Base-by-base conservation (phyloP, 2,113 vertebrate genomes). In the Chloropsis cyanopogon region DNA sequence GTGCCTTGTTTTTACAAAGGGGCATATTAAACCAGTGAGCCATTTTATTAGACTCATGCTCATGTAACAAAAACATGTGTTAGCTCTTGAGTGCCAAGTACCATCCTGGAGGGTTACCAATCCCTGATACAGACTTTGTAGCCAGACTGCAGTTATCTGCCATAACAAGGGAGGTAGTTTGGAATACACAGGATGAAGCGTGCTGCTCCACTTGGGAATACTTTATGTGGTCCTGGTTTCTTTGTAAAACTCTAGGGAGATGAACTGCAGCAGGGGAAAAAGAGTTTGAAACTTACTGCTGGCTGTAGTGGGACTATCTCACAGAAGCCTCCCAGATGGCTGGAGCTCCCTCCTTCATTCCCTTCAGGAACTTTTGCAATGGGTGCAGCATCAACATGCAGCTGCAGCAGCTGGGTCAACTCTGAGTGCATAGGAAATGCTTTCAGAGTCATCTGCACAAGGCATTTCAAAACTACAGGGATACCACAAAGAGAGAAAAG, bases 11-110 rank as follows among this genome's bases (percentile, higher is more conserved):
- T 96, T 94, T 63, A 93, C 89, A 85, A 71, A 95, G 90, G 88
- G 80, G 69, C 88, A 90, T 94, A 78, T 96, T 96, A 96, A 96
- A 96, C 86, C 88, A 96, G 82, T 73, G 90, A 97, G 94, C 93
- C 95, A 94, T 97, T 97, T 96, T 94, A 97, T 96, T 92, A 96
- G 85, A 75, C 95, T 96, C 85, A 88, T 92, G 96, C 94, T 96
- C 95, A 86, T 83, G 90, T 95, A 96, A 96, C 80, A 88, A 93
- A 96, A 96, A 92, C 92, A 96, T 92, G 92, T 93, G 94, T 90
- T 94, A 83, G 88, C 72, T 97, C 85, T 68, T 60, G 93, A 96
- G 90, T 91, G 96, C 95, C 90, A 94, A 95, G 85, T 75, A 96
- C 82, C 93, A 92, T 92, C 82, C 92, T 95, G 93, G 96, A 96